Base-by-base conservation (phyloP, 2,113 vertebrate species). In the Megalops atlanticus region DNA sequence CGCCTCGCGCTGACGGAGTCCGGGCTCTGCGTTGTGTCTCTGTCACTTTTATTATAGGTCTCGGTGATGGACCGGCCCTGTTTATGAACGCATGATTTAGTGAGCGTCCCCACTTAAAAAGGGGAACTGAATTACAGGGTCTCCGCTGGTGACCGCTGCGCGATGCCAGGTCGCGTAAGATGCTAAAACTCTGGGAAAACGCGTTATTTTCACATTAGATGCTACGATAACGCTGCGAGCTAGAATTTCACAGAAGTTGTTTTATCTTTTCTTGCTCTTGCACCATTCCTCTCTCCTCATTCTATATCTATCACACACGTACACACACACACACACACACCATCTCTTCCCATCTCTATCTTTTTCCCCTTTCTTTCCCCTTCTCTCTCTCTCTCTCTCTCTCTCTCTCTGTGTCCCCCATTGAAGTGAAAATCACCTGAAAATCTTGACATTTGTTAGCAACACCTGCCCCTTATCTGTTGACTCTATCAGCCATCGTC, bases 401-500 rank as follows among this genome's bases (percentile, higher is more conserved):
- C 7, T 18, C 3, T 11, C 38, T 77, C 68, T 78, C 18, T 27
- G 21, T 31, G 39, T 35, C 21, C 39, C 40, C 38, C 49, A 41
- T 36, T 21, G 35, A 39, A 38, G 68, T 41, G 75, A 40, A 64
- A 38, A 24, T 70, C 76, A 73, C 35, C 43, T 58, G 68, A 39
- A 77, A n/a, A 78, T 58, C 68, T 70, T 73, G 68, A 82, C 76
- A 70, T 78, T 54, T 41, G 68, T 82, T 68, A 78, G 43, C 76
- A 58, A 72, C 81, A 82, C 81, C 52, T 82, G 3, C n/a, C 2
- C 38, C 75, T 52, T 82, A 82, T 82, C 81, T 77, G 64, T 71
- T 79, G 41, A 79, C 11, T 11, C 47, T 47, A 78, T 82, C 81
- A 72, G 81, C 78, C 72, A 71, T 71, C 70, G 68, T 71, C 68